Conservation (phyloP, 1,140 invertebrate species). For the Neoseiulus cucumeris region DNA sequence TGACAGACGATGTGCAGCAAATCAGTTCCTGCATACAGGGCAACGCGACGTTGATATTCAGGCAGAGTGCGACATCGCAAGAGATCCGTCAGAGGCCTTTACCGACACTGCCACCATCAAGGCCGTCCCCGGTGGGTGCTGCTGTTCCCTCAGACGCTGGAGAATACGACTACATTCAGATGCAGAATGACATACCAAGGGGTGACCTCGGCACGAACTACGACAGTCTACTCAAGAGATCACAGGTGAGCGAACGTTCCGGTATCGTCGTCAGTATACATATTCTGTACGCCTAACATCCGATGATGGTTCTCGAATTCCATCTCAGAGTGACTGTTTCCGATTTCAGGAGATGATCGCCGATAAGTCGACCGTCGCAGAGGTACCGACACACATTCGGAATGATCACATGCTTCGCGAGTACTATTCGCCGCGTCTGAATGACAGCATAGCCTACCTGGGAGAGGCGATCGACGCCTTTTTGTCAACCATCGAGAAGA, state of each 20-base stretch:
- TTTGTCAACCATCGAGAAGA: conserved; percentile 66
- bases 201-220: not conserved
- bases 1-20: conserved; percentile 66
- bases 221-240: conserved; percentile 47
- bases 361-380: conserved; percentile 25
- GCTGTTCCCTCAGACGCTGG: conserved; percentile 10
- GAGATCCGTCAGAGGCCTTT: conserved; percentile 17
- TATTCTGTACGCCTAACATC: too few relatives aligned
- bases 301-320: too few relatives aligned
- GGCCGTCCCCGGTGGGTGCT: conserved; percentile 19
- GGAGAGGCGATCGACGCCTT: conserved; percentile 77
- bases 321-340: not conserved
- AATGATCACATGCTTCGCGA: conserved; percentile 60
- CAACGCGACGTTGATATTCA: conserved; percentile 61
- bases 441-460: conserved; percentile 57
- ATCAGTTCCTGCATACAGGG: conserved; percentile 71
- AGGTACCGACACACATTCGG: conserved; percentile 27
- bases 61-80: conserved; percentile 16
- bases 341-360: conserved; percentile 15
- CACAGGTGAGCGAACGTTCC: too few relatives aligned
- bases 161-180: conserved; percentile 10
- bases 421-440: conserved; percentile 64
- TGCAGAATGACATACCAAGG: not conserved
- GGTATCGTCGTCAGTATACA: too few relatives aligned
- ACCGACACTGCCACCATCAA: conserved; percentile 20